Evolutionary conservation across 2,888 invertebrate genomes (phyloP).

Genomic region (Sycophila texana): DNA sequence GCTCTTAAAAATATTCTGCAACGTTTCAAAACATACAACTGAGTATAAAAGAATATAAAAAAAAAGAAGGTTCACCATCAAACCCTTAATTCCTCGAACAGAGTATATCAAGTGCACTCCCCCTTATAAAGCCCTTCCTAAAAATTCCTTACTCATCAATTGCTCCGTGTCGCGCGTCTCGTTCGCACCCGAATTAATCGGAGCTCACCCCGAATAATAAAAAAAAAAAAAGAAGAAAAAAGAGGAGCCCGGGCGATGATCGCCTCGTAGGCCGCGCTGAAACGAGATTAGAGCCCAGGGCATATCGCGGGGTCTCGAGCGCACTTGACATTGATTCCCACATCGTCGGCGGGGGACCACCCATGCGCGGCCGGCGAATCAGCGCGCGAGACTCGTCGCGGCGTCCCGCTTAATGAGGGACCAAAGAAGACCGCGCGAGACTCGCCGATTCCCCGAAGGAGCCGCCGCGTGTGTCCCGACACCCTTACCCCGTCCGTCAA

Average conservation of each 20-base stretch:
- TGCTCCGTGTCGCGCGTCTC: background rate
- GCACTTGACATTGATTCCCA: slow-evolving; percentile 63
- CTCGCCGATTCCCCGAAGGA: slow-evolving; percentile 8
- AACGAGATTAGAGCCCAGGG: background rate
- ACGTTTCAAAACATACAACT: too few species aligned
- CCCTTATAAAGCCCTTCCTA: background rate
- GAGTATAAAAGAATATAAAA: too few species aligned
- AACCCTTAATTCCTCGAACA: too few species aligned
- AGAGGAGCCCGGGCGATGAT: too few species aligned
- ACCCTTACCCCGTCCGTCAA: background rate
- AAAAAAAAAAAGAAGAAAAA: too few species aligned
- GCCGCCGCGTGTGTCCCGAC: background rate
- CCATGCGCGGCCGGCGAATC: slow-evolving; percentile 55
- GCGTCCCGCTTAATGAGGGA: slow-evolving; percentile 49
- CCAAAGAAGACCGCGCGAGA: slow-evolving; percentile 42
- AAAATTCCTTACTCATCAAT: slow-evolving; percentile 11
- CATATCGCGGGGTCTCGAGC: slow-evolving; percentile 57
- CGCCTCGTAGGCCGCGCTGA: background rate
- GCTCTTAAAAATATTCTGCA: too few species aligned
- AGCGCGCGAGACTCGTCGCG: slow-evolving; percentile 38
- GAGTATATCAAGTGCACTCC: too few species aligned
- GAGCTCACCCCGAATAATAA: background rate
- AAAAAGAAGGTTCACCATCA: too few species aligned
- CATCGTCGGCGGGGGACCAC: slow-evolving; percentile 61
- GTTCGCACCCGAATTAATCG: slow-evolving; percentile 4